Evolutionary conservation across 2,797 vertebrate genomes (phyloP), one percentile per base, ranked within the genome.

Genomic region (Scyliorhinus canicula): DNA sequence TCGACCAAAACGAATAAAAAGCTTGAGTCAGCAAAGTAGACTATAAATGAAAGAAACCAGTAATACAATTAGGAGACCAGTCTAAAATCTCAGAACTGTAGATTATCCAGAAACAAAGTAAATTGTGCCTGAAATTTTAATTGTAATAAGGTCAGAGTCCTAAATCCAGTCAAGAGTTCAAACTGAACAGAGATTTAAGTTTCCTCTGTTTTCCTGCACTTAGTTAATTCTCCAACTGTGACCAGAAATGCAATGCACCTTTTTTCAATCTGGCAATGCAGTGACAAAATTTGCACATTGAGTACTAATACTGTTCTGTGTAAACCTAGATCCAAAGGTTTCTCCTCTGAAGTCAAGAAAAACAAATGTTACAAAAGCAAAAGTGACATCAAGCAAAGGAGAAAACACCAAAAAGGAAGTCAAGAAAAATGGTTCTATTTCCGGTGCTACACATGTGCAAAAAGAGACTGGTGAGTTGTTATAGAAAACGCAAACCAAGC

Each of bases 391-490:
- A 95, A 95, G 84, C 96, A 98, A 96, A 97, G 96, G 95, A 93
- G 96, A 95, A 93, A 35, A 28, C 88, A 96, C 95, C 26, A 98
- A 96, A 96, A 98, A 96, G 95, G 95, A n/a, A 1, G 90, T 24
- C 14, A 98, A 97, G 96, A 98, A 97, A 95, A 93, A 50, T 40
- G 44, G 2, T 74, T 21, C 95, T 95, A 74, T 96, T 95, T 52
- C 96, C 21, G 95, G 96, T 0, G 1, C 96, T 95, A 40, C 95
- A 14, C 95, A 96, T 0, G 1, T 96, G 14, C 96, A 28, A 77
- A 97, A 97, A 96, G 97, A 97, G 96, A 96, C 97, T 95, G 97
- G 98, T 98, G 95, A 96, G 97, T 65, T 71, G 31, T 71, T 24
- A n/a, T n/a, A n/a, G n/a, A n/a, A n/a, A n/a, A n/a, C n/a, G n/a